phyloP scores from a whole-genome alignment of 2,797 vertebrate genomes.

The Tympanoctomys barrerae region DNA sequence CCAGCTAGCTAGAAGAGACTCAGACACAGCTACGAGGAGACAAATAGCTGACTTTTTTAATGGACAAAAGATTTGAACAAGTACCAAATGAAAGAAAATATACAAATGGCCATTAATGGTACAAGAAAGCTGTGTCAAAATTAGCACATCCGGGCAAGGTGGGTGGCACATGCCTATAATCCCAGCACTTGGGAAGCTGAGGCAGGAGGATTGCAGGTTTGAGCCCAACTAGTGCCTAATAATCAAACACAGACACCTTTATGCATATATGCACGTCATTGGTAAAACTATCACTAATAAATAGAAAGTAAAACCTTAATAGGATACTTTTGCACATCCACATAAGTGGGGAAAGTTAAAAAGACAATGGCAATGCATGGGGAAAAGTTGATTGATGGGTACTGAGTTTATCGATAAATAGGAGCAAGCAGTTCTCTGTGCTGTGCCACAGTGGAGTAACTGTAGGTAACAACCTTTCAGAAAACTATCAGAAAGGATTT shows the following conservation, averaged over 20 bases:
- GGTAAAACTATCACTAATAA: background rate
- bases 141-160: background rate
- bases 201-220: background rate
- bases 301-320: background rate
- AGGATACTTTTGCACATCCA: background rate
- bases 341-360: background rate
- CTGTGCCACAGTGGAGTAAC: background rate
- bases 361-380: background rate
- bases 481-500: background rate
- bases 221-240: background rate
- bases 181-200: background rate
- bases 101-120: background rate
- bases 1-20: background rate
- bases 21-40: background rate
- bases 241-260: background rate
- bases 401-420: background rate
- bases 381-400: background rate
- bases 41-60: background rate
- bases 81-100: background rate
- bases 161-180: background rate
- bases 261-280: background rate
- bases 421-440: background rate
- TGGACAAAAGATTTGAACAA: background rate
- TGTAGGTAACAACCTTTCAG: background rate
- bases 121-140: background rate